Evolutionary conservation across 1,140 invertebrate genomes (phyloP).

Genomic region (Cardiocondyla obscurior): DNA sequence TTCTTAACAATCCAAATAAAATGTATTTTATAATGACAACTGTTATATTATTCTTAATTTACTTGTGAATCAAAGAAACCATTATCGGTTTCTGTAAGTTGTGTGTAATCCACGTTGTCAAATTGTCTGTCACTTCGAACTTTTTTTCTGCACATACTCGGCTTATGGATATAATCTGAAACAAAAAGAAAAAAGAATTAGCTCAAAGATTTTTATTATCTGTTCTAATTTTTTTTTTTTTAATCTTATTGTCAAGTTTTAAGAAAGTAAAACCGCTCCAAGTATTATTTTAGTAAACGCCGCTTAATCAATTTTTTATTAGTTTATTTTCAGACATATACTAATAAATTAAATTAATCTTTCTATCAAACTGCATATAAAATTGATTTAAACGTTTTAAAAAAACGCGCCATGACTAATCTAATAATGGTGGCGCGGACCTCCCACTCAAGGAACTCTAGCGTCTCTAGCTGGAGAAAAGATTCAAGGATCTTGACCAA

Average conservation of each 20-base stretch:
- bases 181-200: not conserved
- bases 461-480: not conserved
- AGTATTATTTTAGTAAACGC: too few relatives aligned
- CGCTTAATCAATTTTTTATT: too few relatives aligned
- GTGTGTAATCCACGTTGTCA: slow-evolving; percentile 87
- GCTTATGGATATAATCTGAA: slow-evolving; percentile 84
- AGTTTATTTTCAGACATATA: not conserved
- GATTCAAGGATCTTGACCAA: not conserved
- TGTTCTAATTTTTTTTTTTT: not conserved
- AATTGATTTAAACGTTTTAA: not conserved
- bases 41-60: not conserved
- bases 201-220: not conserved
- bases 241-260: not conserved
- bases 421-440: not conserved
- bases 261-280: too few relatives aligned
- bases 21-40: not conserved
- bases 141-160: slow-evolving; percentile 86
- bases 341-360: not conserved
- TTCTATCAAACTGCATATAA: not conserved
- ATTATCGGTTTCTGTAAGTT: slow-evolving; percentile 87
- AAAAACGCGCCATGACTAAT: not conserved
- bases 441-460: not conserved
- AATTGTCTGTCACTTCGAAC: slow-evolving; percentile 81
- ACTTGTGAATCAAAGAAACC: slow-evolving; percentile 91
- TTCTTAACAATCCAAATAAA: not conserved